Conservation (phyloP, 1,140 invertebrate genomes). For the Caerostris extrusa region DNA sequence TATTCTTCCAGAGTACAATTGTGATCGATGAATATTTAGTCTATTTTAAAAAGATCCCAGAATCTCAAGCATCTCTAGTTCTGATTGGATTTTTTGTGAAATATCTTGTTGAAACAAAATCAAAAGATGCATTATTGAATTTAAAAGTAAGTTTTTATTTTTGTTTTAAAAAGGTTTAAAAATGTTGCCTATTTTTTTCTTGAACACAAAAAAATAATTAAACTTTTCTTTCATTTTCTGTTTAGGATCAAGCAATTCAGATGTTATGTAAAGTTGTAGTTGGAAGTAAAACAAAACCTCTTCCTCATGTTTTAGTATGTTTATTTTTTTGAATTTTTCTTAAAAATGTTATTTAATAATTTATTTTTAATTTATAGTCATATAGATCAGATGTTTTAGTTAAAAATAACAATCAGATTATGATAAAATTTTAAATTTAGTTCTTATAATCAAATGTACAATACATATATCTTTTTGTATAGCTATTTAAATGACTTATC, state of each 20-base stretch:
- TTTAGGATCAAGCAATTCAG: slow-evolving; percentile 86
- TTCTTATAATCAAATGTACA: no score
- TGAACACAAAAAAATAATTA: slow-evolving; percentile 12
- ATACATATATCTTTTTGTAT: no score
- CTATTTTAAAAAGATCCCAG: slow-evolving; percentile 80
- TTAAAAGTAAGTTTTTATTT: slow-evolving; percentile 80
- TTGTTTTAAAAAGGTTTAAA: background rate
- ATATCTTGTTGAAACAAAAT: slow-evolving; percentile 80
- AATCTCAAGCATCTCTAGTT: slow-evolving; percentile 80
- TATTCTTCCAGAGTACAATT: slow-evolving; percentile 55
- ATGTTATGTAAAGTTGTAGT: slow-evolving; percentile 90
- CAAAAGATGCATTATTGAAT: slow-evolving; percentile 80
- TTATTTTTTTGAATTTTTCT: slow-evolving; percentile 38
- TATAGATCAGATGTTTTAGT: no score
- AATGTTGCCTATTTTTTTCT: background rate
- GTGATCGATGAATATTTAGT: slow-evolving; percentile 79
- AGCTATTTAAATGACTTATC: no score
- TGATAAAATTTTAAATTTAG: no score
- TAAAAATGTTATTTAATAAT: background rate
- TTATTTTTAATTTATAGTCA: background rate
- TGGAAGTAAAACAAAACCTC: slow-evolving; percentile 89
- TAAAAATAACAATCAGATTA: no score
- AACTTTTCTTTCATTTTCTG: slow-evolving; percentile 66
- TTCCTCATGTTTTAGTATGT: slow-evolving; percentile 85
- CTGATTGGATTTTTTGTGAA: slow-evolving; percentile 81